These are phyloP conservation scores for Drosophila pandora DNA, from an alignment of 1,140 invertebrate genomes.

Conservation along the genomic window DNA sequence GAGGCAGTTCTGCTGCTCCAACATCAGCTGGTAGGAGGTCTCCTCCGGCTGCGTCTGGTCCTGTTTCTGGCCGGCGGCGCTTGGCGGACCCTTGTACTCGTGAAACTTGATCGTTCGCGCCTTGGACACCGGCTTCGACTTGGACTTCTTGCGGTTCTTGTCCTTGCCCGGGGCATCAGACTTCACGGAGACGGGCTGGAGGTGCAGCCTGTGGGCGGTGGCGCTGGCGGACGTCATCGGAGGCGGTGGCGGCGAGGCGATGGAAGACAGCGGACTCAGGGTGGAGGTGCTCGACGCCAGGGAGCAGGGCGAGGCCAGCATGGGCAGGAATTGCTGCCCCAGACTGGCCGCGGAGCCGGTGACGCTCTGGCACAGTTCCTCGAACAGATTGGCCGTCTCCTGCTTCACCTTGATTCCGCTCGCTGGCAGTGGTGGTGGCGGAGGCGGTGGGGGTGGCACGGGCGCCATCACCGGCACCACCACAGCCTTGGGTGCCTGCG, in stretches of 20 bases:
- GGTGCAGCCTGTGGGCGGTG: slow-evolving; percentile 53
- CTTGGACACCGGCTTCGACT: slow-evolving; percentile 92
- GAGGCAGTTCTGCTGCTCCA: slow-evolving; percentile 95
- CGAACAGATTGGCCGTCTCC: slow-evolving; percentile 85
- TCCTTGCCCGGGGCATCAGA: slow-evolving; percentile 90
- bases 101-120: slow-evolving; percentile 98
- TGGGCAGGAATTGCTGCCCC: slow-evolving; percentile 83
- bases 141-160: slow-evolving; percentile 95
- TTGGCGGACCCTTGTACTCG: slow-evolving; percentile 98
- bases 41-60: slow-evolving; percentile 84
- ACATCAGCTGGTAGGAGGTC: slow-evolving; percentile 94
- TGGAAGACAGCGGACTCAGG: slow-evolving; percentile 89
- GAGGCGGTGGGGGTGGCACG: slow-evolving; percentile 78
- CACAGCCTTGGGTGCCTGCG: slow-evolving; percentile 47
- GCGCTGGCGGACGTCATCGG: slow-evolving; percentile 76
- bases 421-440: slow-evolving; percentile 83
- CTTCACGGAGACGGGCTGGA: slow-evolving; percentile 84
- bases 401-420: slow-evolving; percentile 68
- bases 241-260: slow-evolving; percentile 85
- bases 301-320: slow-evolving; percentile 87
- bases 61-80: slow-evolving; percentile 90
- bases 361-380: slow-evolving; percentile 87
- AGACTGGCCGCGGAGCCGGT: slow-evolving; percentile 82
- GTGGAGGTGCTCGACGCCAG: slow-evolving; percentile 86
- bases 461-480: slow-evolving; percentile 60